These are phyloP conservation scores for Chloroceryle amazona DNA, from an alignment of 2,797 vertebrate species.

Conservation along the genomic window DNA sequence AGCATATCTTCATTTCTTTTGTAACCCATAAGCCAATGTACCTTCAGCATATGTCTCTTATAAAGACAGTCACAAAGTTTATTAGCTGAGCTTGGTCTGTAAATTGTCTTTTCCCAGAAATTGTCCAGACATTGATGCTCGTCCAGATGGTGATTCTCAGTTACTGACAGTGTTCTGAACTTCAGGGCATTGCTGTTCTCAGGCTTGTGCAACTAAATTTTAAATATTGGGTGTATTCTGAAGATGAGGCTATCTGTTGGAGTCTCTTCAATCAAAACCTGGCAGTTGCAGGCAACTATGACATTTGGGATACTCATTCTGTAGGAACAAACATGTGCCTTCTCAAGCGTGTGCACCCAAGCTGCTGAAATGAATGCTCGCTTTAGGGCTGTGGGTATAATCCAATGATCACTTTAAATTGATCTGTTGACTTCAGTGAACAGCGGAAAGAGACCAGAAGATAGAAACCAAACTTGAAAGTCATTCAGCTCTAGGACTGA, in stretches of 20 bases:
- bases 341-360: fast-evolving
- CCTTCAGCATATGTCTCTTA: neutral
- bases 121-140: neutral
- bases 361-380: neutral
- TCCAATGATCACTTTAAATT: neutral
- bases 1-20: neutral
- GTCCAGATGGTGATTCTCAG: neutral
- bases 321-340: neutral
- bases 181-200: neutral
- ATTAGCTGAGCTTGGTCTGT: neutral
- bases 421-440: neutral
- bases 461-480: neutral
- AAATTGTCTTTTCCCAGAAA: neutral
- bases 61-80: neutral
- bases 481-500: neutral
- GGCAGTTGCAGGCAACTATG: neutral
- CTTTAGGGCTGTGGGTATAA: neutral
- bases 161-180: neutral
- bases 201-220: neutral
- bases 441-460: neutral
- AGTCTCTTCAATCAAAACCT: neutral
- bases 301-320: neutral
- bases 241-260: neutral
- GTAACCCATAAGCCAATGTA: neutral
- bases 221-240: neutral